phyloP scores from a whole-genome alignment of 1,140 invertebrate genomes.

The Bombyx mandarina region DNA sequence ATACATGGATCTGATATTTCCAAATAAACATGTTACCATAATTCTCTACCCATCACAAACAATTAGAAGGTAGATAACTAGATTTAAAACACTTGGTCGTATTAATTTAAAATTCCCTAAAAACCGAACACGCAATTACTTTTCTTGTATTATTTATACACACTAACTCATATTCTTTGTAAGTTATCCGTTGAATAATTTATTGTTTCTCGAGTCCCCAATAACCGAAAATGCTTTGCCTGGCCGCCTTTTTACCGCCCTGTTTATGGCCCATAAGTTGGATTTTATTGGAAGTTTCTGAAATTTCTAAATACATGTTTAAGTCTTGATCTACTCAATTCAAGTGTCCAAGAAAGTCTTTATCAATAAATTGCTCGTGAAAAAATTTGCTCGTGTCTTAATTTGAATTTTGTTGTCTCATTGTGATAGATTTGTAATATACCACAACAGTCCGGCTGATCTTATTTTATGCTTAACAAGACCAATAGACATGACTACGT shows the following conservation, averaged over 20 bases:
- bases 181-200: conserved; percentile 2
- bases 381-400: too few relatives aligned
- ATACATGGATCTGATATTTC: not conserved
- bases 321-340: too few relatives aligned
- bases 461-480: too few relatives aligned
- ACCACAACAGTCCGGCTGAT: too few relatives aligned
- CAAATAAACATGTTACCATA: not conserved
- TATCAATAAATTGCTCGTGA: too few relatives aligned
- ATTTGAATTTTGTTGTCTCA: too few relatives aligned
- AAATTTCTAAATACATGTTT: too few relatives aligned
- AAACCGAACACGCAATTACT: not conserved
- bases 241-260: not conserved
- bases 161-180: conserved; percentile 4
- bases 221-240: conserved; percentile 2
- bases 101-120: not conserved
- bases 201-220: conserved; percentile 2
- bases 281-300: too few relatives aligned
- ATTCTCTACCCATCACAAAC: not conserved
- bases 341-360: too few relatives aligned
- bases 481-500: too few relatives aligned
- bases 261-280: not conserved
- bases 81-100: too few relatives aligned
- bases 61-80: not conserved
- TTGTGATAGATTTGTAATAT: too few relatives aligned
- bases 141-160: not conserved